Evolutionary conservation across 2,888 invertebrate species (phyloP).

Genomic region (Pyrrhia umbra): DNA sequence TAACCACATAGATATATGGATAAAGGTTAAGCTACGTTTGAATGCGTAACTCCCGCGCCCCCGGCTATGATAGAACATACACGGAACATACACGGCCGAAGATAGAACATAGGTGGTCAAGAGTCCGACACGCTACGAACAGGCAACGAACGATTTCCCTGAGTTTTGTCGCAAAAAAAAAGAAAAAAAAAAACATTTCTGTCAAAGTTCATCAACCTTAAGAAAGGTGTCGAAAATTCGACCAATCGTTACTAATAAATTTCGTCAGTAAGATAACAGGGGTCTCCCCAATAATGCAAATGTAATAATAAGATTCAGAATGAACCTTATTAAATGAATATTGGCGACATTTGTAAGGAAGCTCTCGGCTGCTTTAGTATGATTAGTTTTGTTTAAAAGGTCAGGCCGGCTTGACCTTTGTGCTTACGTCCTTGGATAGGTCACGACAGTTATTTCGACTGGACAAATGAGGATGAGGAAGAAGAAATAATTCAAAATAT

Average conservation of each 20-base stretch:
- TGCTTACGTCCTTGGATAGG: slow-evolving; percentile 21
- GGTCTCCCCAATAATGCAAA: neutral
- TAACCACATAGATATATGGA: no score
- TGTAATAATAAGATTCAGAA: neutral
- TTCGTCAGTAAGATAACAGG: neutral
- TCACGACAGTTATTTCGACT: slow-evolving; percentile 19
- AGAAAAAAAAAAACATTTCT: slow-evolving; percentile 1
- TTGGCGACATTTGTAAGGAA: slow-evolving; percentile 19
- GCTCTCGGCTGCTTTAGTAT: neutral
- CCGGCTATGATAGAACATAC: no score
- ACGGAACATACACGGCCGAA: no score
- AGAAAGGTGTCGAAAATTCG: neutral
- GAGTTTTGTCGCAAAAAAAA: no score
- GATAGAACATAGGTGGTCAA: no score
- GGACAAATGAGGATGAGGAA: slow-evolving; percentile 5
- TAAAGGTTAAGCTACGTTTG: no score
- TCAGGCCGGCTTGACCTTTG: slow-evolving; percentile 14
- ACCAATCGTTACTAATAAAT: neutral
- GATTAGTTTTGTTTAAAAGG: slow-evolving; percentile 29
- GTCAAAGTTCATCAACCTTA: slow-evolving; percentile 4
- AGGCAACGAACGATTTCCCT: no score
- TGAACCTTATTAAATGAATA: neutral
- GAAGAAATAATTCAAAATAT: neutral
- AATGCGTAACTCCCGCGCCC: no score
- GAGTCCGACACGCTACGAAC: no score